Base-by-base conservation (phyloP, 1,140 invertebrate genomes). In the Hestina assimilis region DNA sequence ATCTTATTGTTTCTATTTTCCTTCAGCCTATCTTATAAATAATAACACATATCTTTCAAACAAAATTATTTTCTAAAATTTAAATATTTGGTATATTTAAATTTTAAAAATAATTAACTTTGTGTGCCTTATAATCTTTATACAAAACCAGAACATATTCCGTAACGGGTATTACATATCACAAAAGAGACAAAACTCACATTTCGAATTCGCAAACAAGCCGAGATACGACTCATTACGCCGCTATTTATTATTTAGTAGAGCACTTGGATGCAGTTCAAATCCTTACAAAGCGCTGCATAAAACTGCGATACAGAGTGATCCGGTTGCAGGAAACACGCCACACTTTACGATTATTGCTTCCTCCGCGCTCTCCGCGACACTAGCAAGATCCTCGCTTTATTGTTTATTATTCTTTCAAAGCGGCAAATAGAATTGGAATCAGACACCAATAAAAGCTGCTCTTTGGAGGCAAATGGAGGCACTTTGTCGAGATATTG, bases 291-390 rank as follows among this genome's bases (percentile, higher is more conserved):
- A 72, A 74, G 63, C 69, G 63, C 59, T 68, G 69, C 65, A 72
- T 69, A 74, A 72, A 75, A 75, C 61, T 73, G 63, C 61, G 59
- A 66, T 70, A 64, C 64, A 62, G 48, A 11, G 20, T 65, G 41
- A 48, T 50, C 47, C 63, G 62, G 66, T 55, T 56, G 61, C 60
- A 62, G 68, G 64, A 74, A 77, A 63, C 69, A 57, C 66, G 59
- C 58, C 63, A 62, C 73, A 73, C 66, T 79, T 79, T 79, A 79
- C 68, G 76, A 77, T 73, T 79, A 79, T 79, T 77, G 66, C 74
- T 75, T 75, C 72, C 71, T 69, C 42, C 60, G 57, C 51, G 59
- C 63, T 63, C 61, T 57, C 57, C 56, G 66, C 59, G 69, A 59
- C 63, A 65, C 61, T 64, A 61, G 60, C 59, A 56, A 42, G 43